Evolutionary conservation across 2,797 vertebrate species (phyloP).

Genomic region (Acipenser transmontanus): DNA sequence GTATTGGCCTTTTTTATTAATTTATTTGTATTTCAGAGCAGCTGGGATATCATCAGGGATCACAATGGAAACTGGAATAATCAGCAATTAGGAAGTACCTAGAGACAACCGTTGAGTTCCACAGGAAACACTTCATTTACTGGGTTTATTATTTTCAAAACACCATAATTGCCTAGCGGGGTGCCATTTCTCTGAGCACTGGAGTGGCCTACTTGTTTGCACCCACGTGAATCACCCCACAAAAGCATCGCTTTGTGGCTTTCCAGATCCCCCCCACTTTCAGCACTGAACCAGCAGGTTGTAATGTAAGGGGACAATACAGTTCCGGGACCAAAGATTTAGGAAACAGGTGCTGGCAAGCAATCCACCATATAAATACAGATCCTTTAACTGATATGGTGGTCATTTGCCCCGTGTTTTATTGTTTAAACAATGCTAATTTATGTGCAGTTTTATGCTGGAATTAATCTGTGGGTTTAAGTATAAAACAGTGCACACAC

Average conservation of each 20-base stretch:
- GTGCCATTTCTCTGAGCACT: slow-evolving; percentile 30
- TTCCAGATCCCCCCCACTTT: slow-evolving; percentile 20
- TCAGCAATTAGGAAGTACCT: slow-evolving; percentile 52
- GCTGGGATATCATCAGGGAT: slow-evolving; percentile 18
- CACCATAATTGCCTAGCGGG: slow-evolving; percentile 54
- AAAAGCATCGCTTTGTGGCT: slow-evolving; percentile 17
- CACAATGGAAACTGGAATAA: slow-evolving; percentile 43
- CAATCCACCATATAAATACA: neutral
- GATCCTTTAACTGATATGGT: no score
- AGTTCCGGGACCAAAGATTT: slow-evolving; percentile 6
- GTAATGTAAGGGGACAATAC: slow-evolving; percentile 11
- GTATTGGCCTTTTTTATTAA: no score
- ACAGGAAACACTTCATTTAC: slow-evolving; percentile 59
- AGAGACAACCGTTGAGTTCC: slow-evolving; percentile 19
- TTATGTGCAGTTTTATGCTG: no score
- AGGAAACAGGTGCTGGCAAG: slow-evolving; percentile 4
- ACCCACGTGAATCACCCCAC: slow-evolving; percentile 15
- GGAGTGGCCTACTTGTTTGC: slow-evolving; percentile 25
- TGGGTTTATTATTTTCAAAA: slow-evolving; percentile 59
- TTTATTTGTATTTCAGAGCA: slow-evolving; percentile 1
- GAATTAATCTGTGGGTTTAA: no score
- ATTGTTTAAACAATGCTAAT: no score
- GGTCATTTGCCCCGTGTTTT: no score
- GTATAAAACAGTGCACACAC: no score
- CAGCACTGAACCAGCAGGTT: slow-evolving; percentile 12